Evolutionary conservation across 64 coral and sea anemone genomes (phyloP).

Genomic region (Astreopora myriophthalma): DNA sequence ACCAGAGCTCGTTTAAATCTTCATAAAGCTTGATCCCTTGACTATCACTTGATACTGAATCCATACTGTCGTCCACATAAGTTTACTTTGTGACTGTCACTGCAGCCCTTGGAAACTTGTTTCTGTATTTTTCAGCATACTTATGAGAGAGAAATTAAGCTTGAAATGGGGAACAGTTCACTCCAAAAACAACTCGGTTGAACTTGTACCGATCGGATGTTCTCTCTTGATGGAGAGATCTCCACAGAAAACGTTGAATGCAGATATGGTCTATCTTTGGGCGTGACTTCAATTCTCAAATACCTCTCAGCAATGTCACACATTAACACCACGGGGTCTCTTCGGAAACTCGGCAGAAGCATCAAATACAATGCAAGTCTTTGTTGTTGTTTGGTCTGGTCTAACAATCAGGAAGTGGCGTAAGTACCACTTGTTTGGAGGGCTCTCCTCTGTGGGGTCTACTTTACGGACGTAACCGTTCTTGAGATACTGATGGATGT

Average conservation of each 20-base stretch:
- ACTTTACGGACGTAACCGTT: not conserved
- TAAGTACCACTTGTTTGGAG: too few relatives aligned
- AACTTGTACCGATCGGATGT: constrained; percentile 31
- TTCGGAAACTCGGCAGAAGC: too few relatives aligned
- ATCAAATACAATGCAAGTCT: too few relatives aligned
- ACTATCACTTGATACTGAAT: constrained; percentile 20
- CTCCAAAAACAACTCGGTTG: constrained; percentile 60
- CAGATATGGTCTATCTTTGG: not conserved
- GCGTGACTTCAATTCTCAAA: not conserved
- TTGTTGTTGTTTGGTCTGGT: too few relatives aligned
- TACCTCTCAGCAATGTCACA: too few relatives aligned
- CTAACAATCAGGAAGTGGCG: too few relatives aligned
- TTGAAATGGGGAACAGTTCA: constrained; percentile 32
- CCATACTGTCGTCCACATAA: constrained; percentile 24
- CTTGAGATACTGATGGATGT: too few relatives aligned
- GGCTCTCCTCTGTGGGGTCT: too few relatives aligned
- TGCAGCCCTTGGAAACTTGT: constrained; percentile 49
- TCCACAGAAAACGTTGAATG: constrained; percentile 60
- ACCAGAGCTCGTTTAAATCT: not conserved
- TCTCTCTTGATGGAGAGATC: not conserved
- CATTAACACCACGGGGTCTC: too few relatives aligned
- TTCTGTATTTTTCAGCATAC: constrained; percentile 23
- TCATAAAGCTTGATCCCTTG: not conserved
- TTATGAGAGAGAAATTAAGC: constrained; percentile 58
- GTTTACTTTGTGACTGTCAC: constrained; percentile 55